Evolutionary conservation across 2,113 vertebrate species (phyloP).

Genomic region (Gnathonemus echidnorhynchus): DNA sequence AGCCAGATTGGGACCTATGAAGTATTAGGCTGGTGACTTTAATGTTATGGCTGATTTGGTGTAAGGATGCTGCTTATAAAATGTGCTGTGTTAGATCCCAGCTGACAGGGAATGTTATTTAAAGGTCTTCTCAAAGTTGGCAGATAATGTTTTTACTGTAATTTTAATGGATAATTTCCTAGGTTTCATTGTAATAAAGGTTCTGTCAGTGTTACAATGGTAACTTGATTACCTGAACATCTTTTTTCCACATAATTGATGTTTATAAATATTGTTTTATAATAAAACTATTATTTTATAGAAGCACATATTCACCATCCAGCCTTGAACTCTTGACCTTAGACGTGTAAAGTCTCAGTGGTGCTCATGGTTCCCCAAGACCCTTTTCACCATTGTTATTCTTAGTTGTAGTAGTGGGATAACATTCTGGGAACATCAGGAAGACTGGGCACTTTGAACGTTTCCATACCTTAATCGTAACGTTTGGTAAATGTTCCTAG

Average conservation of each 20-base stretch:
- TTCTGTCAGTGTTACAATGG: background rate
- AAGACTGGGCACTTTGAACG: background rate
- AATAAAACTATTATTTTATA: too few relatives aligned
- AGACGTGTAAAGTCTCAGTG: background rate
- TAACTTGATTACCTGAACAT: background rate
- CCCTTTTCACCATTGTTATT: background rate
- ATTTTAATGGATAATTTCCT: background rate
- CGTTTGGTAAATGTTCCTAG: background rate
- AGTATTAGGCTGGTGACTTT: background rate
- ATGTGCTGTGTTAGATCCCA: background rate
- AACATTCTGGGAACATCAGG: background rate
- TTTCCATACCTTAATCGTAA: background rate
- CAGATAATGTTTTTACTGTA: background rate
- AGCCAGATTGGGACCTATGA: too few relatives aligned
- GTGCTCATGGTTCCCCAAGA: background rate
- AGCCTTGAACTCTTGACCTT: background rate
- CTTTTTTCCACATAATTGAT: background rate
- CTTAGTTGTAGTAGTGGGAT: background rate
- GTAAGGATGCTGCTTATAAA: background rate
- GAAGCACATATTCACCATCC: background rate
- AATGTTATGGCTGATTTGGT: background rate
- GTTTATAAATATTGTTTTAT: too few relatives aligned
- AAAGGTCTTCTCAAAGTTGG: background rate
- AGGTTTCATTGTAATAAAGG: background rate
- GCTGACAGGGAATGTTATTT: background rate